A percentile compares a stretch with the other conserved stretches of the same genome.
phyloP scores from a whole-genome alignment of 2,797 vertebrate species.

The Acridotheres tristis region DNA sequence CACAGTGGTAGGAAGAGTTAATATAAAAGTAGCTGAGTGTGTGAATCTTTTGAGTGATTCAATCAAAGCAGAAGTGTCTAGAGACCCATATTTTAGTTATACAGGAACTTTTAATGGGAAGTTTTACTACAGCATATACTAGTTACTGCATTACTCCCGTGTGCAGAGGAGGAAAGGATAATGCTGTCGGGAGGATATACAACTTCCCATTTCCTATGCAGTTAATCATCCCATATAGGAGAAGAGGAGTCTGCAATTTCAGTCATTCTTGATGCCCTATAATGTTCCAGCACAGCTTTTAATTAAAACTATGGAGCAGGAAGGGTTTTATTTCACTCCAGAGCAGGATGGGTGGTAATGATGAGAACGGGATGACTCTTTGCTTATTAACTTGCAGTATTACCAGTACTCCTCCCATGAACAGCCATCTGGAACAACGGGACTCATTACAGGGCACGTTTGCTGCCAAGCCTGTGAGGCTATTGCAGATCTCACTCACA shows the following conservation, averaged over 20 bases:
- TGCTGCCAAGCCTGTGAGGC: accelerated
- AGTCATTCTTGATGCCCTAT: background rate
- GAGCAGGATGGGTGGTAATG: background rate
- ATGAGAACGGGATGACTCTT: background rate
- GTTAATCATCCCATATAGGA: background rate
- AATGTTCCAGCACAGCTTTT: background rate
- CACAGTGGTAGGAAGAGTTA: background rate
- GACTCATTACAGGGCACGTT: background rate
- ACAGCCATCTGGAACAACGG: background rate
- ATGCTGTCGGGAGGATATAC: background rate
- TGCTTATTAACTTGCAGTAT: background rate
- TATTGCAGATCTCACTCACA: background rate
- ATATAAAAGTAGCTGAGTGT: background rate
- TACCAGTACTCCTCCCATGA: background rate
- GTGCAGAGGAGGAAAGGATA: background rate
- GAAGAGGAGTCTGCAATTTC: background rate
- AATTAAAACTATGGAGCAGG: background rate
- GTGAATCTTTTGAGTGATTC: background rate
- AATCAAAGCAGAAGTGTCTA: background rate
- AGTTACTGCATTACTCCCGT: background rate
- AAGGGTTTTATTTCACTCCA: background rate
- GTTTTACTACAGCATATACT: background rate
- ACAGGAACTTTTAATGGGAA: background rate
- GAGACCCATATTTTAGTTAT: background rate
- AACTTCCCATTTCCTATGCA: background rate